phyloP scores from a whole-genome alignment of 2,888 invertebrate species.

The Bedellia somnulentella region DNA sequence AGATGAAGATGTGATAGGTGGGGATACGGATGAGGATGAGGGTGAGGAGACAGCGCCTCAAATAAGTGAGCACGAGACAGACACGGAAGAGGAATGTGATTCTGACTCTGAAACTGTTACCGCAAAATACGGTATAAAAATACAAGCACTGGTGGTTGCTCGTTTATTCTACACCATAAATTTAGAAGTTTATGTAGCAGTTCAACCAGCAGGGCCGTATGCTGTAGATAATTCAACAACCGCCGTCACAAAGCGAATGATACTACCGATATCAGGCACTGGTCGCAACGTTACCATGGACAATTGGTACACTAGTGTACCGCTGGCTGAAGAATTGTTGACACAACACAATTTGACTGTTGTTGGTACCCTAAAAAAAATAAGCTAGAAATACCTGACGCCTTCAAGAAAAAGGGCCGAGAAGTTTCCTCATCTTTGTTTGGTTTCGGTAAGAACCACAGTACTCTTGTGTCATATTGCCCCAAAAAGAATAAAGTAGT shows the following conservation, averaged over 20 bases:
- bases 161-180: constrained; percentile 14
- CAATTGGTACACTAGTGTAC: constrained; percentile 17
- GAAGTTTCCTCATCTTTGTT: no score
- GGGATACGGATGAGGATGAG: no score
- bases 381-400: constrained; percentile 5
- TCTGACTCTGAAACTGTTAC: no score
- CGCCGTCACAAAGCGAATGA: constrained; percentile 15
- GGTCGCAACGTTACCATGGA: constrained; percentile 15
- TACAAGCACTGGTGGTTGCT: constrained; percentile 12
- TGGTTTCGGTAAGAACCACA: no score
- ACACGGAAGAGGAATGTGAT: no score
- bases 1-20: no score
- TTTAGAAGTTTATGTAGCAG: constrained; percentile 16
- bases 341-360: constrained; percentile 10
- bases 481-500: no score
- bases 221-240: constrained; percentile 13
- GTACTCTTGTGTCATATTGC: no score
- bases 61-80: no score
- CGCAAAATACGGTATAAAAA: constrained; percentile 11
- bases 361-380: constrained; percentile 5
- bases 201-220: constrained; percentile 15
- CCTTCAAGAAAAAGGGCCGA: no score
- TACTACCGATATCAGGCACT: constrained; percentile 15
- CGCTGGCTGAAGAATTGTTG: constrained; percentile 12
- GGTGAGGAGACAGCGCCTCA: no score